A percentile compares a stretch with the other conserved stretches of the same genome.
Evolutionary conservation across 2,888 invertebrate species (phyloP).

Genomic region (Nysson spinosus): DNA sequence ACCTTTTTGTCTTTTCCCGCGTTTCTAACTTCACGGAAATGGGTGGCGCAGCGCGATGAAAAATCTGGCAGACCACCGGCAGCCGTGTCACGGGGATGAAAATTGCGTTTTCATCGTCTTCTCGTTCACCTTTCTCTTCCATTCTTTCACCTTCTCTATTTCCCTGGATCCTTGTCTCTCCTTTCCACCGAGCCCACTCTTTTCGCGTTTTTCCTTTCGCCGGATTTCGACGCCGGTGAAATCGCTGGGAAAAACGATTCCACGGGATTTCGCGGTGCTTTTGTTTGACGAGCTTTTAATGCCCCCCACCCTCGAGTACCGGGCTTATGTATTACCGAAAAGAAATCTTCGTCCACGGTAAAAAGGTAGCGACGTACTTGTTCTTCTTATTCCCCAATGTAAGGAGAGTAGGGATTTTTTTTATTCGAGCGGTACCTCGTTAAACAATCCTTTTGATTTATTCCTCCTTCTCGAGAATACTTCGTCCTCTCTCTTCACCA

Average conservation of each 20-base stretch:
- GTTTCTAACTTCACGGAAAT: conserved; percentile 48
- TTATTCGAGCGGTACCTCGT: too few species aligned
- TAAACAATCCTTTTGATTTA: too few species aligned
- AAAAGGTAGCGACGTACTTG: neutral
- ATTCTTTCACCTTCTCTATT: conserved; percentile 9
- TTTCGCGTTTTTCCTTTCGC: conserved; percentile 4
- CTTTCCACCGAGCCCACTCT: neutral
- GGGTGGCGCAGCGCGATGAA: conserved; percentile 54
- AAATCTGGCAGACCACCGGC: conserved; percentile 50
- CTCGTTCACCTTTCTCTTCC: conserved; percentile 11
- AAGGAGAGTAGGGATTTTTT: neutral
- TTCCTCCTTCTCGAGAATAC: too few species aligned
- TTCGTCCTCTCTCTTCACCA: too few species aligned
- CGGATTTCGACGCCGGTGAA: conserved; percentile 16
- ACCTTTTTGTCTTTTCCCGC: conserved; percentile 48
- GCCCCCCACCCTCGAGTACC: conserved; percentile 3
- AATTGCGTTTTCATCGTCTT: conserved; percentile 49
- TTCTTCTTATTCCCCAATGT: conserved; percentile 6
- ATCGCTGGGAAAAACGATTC: conserved; percentile 32
- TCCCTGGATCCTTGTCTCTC: conserved; percentile 6
- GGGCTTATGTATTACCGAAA: conserved; percentile 1
- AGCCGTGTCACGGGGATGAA: conserved; percentile 58
- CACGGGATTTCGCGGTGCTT: conserved; percentile 25
- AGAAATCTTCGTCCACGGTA: conserved; percentile 2
- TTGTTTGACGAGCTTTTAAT: conserved; percentile 42